phyloP scores from a whole-genome alignment of 2,888 invertebrate genomes.

The Poecilus cupreus region DNA sequence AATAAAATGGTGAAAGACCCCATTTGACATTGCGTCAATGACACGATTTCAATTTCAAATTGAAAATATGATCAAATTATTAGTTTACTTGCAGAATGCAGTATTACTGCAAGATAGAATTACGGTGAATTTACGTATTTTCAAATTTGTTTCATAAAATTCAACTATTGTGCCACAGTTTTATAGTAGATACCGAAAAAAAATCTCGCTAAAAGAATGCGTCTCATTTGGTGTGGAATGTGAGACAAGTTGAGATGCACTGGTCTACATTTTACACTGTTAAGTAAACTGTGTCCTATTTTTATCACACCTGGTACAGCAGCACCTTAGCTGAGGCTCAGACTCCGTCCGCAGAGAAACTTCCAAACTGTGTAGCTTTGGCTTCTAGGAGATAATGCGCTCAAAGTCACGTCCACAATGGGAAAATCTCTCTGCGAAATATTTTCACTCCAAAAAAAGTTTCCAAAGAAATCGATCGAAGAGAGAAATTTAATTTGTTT shows the following conservation, averaged over 20 bases:
- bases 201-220: background rate
- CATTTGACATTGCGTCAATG: no score
- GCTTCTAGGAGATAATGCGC: no score
- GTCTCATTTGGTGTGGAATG: background rate
- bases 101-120: no score
- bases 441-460: background rate
- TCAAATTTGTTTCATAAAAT: no score
- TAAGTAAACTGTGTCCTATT: constrained; percentile 19
- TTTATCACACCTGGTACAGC: constrained; percentile 16
- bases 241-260: background rate
- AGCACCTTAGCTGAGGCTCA: background rate
- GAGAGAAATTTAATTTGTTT: constrained; percentile 10
- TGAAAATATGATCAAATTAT: no score
- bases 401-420: background rate
- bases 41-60: no score
- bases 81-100: no score
- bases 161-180: no score
- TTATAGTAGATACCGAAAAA: no score
- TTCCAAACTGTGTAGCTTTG: no score
- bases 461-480: background rate
- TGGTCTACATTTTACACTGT: background rate
- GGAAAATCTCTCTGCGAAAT: background rate
- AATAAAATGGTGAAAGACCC: no score
- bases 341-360: background rate
- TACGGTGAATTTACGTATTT: no score